phyloP scores from a whole-genome alignment of 2,888 invertebrate genomes.

The Melinopterus prodromus region DNA sequence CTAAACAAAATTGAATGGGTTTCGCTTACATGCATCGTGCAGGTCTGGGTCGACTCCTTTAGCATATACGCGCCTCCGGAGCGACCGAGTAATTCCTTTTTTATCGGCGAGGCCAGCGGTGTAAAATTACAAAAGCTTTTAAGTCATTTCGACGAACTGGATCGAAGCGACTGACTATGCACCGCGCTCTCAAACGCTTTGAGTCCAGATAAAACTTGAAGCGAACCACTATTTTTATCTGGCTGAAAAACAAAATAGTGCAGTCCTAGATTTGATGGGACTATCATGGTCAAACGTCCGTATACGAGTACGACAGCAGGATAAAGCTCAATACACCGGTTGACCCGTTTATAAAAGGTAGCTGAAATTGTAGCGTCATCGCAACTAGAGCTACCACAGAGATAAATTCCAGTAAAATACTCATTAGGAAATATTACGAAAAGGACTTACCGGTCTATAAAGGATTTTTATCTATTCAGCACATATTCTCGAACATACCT shows the following conservation, averaged over 20 bases:
- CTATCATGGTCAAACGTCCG: too few relatives aligned
- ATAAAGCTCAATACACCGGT: too few relatives aligned
- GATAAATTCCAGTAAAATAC: too few relatives aligned
- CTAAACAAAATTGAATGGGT: conserved; percentile 4
- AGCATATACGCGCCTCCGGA: not conserved
- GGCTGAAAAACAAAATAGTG: too few relatives aligned
- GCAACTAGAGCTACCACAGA: too few relatives aligned
- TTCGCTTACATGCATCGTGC: not conserved
- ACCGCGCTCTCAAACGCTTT: not conserved
- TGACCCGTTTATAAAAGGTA: too few relatives aligned
- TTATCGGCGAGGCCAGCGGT: not conserved
- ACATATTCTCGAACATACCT: not conserved
- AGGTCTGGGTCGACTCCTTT: not conserved
- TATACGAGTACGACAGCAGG: too few relatives aligned
- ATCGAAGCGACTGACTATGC: not conserved
- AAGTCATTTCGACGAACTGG: not conserved
- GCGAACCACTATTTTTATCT: too few relatives aligned
- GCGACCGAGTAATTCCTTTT: not conserved
- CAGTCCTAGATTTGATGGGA: too few relatives aligned
- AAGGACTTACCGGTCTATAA: not conserved
- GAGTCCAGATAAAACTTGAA: not conserved
- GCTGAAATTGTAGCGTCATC: too few relatives aligned
- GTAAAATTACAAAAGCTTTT: not conserved
- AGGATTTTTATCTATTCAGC: not conserved
- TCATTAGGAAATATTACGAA: not conserved